These are phyloP conservation scores for Seira musarum DNA, from an alignment of 2,888 invertebrate species.

Conservation along the genomic window DNA sequence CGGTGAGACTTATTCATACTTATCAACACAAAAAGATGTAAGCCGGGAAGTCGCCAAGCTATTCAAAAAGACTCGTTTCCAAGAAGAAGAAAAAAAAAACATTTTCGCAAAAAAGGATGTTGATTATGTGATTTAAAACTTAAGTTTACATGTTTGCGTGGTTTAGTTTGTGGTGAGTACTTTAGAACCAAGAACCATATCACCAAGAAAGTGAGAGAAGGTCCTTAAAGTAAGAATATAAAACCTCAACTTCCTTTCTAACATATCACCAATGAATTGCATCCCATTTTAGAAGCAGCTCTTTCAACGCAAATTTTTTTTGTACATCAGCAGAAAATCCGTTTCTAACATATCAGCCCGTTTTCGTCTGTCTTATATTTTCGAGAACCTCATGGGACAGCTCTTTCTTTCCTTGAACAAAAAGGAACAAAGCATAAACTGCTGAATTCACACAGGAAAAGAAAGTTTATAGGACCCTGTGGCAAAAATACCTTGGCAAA, in stretches of 20 bases:
- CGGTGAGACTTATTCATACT: not conserved
- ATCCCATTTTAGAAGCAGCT: too few species aligned
- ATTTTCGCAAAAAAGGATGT: not conserved
- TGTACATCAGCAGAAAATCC: slow-evolving; percentile 44
- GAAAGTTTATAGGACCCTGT: too few species aligned
- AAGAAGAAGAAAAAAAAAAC: slow-evolving; percentile 19
- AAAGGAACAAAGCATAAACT: slow-evolving; percentile 23
- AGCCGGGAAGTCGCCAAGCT: slow-evolving; percentile 49
- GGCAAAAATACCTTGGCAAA: too few species aligned
- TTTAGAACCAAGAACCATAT: too few species aligned
- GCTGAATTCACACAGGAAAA: too few species aligned
- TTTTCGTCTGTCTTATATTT: slow-evolving; percentile 24
- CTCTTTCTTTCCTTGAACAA: slow-evolving; percentile 38
- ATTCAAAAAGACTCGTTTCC: slow-evolving; percentile 43
- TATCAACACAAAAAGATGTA: not conserved
- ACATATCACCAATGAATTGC: too few species aligned
- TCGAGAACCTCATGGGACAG: slow-evolving; percentile 49
- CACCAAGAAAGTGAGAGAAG: too few species aligned
- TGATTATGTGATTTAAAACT: not conserved
- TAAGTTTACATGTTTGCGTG: not conserved
- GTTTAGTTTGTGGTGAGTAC: not conserved
- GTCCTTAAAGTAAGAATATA: too few species aligned
- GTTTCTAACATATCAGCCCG: slow-evolving; percentile 18
- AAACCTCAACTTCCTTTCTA: too few species aligned
- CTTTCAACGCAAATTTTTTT: slow-evolving; percentile 3